Percentiles rank a stretch among this genome's conserved stretches.
Conservation (phyloP, 1,140 invertebrate species). For the Heliconius hermathena region DNA sequence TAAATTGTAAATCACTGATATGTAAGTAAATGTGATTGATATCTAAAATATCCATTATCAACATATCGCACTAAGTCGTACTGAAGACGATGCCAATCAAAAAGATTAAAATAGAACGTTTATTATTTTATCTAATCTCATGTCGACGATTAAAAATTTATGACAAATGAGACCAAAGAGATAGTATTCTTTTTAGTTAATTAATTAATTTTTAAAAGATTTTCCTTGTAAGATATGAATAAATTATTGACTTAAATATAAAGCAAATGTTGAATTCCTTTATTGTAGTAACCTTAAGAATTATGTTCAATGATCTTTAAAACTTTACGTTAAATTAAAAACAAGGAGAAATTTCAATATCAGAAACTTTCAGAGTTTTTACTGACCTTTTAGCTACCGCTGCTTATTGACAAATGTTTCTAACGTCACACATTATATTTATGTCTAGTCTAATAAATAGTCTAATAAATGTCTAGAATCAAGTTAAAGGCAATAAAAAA, state of each 20-base stretch:
- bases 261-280: constrained; percentile 77
- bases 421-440: constrained; percentile 20
- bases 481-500: not conserved
- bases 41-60: not conserved
- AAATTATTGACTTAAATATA: not conserved
- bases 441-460: no score
- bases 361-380: not conserved
- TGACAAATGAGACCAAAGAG: constrained; percentile 10
- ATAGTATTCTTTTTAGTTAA: not conserved
- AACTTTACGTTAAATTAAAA: not conserved
- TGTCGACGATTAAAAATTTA: constrained; percentile 5
- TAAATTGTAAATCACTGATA: not conserved
- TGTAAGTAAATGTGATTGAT: not conserved
- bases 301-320: not conserved
- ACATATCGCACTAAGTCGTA: not conserved
- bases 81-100: constrained; percentile 20
- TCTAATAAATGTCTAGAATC: not conserved
- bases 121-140: constrained; percentile 30
- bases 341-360: not conserved
- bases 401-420: not conserved
- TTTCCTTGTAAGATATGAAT: not conserved
- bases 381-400: not conserved
- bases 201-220: not conserved
- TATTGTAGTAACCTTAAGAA: constrained; percentile 18
- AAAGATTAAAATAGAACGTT: constrained; percentile 9